Base-by-base conservation (phyloP, 2,888 invertebrate species). In the Didymodactylos carnosus region DNA sequence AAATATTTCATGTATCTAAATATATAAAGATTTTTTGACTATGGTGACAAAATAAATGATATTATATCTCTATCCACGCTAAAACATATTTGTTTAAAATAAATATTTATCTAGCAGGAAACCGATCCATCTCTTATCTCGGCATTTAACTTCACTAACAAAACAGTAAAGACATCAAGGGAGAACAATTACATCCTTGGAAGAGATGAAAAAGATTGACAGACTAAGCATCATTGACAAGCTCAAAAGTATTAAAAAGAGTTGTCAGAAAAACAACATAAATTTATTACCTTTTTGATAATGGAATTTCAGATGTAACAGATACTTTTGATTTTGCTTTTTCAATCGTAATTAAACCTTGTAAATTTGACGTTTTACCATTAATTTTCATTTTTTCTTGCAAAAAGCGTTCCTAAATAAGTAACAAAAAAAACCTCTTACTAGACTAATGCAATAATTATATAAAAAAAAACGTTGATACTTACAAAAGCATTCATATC, bases 401-500 rank as follows among this genome's bases (percentile, higher is more conserved):
- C 72, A 86, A 81, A 80, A 84, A 86, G 76, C 70, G 39, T 72
- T 74, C 74, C 74, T 70, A 6, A 49, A 41, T 6, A 23, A 72
- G 5, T 71, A 11, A 29, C n/a, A 46, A 70, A 71, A n/a, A 25
- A 29, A 71, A 71, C 23, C 39, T n/a, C n/a, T n/a, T n/a, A n/a
- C n/a, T n/a, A n/a, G n/a, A n/a, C n/a, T n/a, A n/a, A n/a, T 71
- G 4, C 35, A 71, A 69, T 19, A 39, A 41, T 51, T 16, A 23
- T 53, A 71, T 11, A 39, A 69, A 14, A 11, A 73, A 49, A n/a
- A 53, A 75, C 69, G 51, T 62, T 35, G 69, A 41, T 77, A 89
- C 92, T 89, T 88, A 92, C 92, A 84, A 98, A 98, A 86, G 92
- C 94, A 39, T 88, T 89, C 76, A 93, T 91, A 86, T 97, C 95